These are phyloP conservation scores for Nanger granti DNA, from an alignment of 2,113 vertebrate genomes.

Conservation along the genomic window DNA sequence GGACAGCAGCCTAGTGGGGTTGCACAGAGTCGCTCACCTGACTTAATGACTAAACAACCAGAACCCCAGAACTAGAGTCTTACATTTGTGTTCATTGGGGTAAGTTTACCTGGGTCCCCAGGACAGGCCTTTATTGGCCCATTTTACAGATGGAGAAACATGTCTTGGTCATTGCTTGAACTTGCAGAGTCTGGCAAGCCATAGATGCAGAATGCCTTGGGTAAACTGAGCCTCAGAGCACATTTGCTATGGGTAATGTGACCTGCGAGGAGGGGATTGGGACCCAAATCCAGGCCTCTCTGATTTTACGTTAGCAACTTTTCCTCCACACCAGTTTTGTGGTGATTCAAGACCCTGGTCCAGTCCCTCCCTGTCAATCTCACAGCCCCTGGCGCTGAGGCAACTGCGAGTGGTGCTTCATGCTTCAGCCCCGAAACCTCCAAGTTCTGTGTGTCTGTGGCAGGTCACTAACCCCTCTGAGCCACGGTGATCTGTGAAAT, in stretches of 20 bases:
- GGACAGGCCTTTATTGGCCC: not conserved
- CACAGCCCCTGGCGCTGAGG: not conserved
- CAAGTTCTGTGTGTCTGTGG: not conserved
- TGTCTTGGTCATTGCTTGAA: not conserved
- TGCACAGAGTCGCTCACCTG: not conserved
- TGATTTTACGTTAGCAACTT: not conserved
- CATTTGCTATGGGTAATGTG: not conserved
- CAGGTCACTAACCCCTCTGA: not conserved
- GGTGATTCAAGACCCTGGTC: not conserved
- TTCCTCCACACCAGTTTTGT: not conserved
- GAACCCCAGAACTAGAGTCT: not conserved
- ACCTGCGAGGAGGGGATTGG: not conserved
- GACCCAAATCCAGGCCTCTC: not conserved
- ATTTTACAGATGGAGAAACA: not conserved
- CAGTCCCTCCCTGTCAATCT: not conserved
- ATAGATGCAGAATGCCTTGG: not conserved
- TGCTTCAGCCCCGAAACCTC: not conserved
- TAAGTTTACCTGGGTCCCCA: not conserved
- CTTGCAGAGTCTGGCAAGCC: not conserved
- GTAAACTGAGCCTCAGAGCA: not conserved
- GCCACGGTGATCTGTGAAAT: not conserved
- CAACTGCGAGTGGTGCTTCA: not conserved
- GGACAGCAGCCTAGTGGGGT: not conserved
- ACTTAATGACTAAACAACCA: not conserved
- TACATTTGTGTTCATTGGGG: accelerated